Conservation (phyloP, 2,113 vertebrate species). For the Phalacrocorax pelagicus region DNA sequence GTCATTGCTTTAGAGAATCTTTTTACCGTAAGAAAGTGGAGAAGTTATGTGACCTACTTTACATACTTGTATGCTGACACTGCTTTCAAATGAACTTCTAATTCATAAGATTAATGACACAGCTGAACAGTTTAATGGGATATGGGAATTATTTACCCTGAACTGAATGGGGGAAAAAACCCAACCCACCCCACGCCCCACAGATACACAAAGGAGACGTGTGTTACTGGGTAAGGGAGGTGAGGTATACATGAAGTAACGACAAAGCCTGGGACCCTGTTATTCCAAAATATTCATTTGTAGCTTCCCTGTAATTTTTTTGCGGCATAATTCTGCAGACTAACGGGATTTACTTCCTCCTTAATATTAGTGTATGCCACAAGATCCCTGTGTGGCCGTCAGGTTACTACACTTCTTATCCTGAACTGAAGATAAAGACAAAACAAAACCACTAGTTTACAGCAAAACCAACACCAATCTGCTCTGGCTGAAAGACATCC, state of each 20-base stretch:
- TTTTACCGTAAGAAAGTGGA: not conserved
- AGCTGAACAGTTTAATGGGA: conserved; percentile 6
- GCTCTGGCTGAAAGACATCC: not conserved
- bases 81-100: conserved; percentile 11
- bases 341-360: not conserved
- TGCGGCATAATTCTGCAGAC: not conserved
- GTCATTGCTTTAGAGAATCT: not conserved
- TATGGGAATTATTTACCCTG: conserved; percentile 26
- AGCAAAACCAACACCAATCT: not conserved
- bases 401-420: not conserved
- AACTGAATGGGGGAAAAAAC: not conserved
- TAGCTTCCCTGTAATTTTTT: not conserved
- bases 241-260: not conserved
- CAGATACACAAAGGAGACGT: not conserved
- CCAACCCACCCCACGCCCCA: not conserved
- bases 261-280: not conserved
- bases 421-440: not conserved
- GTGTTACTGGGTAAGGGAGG: not conserved
- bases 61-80: not conserved
- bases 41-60: conserved; percentile 26
- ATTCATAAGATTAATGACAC: not conserved
- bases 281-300: not conserved
- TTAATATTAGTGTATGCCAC: not conserved
- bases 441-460: not conserved
- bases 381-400: not conserved